phyloP scores from a whole-genome alignment of 2,888 invertebrate species.

The Pycnomerus fuliginosus region DNA sequence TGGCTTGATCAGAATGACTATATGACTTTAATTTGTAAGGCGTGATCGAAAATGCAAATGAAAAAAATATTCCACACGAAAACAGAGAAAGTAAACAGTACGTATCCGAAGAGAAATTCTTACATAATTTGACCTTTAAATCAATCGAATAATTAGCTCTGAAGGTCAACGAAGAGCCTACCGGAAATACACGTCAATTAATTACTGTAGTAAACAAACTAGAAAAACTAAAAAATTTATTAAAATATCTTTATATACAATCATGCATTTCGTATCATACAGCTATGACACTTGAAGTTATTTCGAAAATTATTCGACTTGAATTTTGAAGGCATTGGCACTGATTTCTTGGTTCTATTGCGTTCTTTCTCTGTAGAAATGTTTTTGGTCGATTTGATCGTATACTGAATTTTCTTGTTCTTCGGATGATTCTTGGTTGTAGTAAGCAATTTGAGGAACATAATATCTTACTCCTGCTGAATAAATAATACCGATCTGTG shows the following conservation, averaged over 20 bases:
- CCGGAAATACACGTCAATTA: no score
- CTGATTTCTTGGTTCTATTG: conserved; percentile 15
- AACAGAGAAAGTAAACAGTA: no score
- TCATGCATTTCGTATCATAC: conserved; percentile 42
- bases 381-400: conserved; percentile 45
- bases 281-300: conserved; percentile 37
- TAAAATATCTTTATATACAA: conserved; percentile 41
- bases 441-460: conserved; percentile 47
- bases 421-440: conserved; percentile 12
- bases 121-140: no score
- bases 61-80: no score
- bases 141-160: no score
- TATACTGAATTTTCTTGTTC: conserved; percentile 48
- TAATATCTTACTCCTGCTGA: conserved; percentile 51
- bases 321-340: conserved; percentile 24
- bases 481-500: conserved; percentile 50
- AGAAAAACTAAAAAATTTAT: conserved; percentile 19
- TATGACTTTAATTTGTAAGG: no score
- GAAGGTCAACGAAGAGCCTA: no score
- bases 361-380: conserved; percentile 30
- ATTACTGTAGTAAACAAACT: no score
- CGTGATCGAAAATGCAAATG: no score
- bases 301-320: conserved; percentile 8
- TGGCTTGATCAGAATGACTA: no score
- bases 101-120: no score